Percentiles rank a stretch among this genome's conserved stretches.
Evolutionary conservation across 2,113 vertebrate species (phyloP).

Genomic region (Nibea coibor): DNA sequence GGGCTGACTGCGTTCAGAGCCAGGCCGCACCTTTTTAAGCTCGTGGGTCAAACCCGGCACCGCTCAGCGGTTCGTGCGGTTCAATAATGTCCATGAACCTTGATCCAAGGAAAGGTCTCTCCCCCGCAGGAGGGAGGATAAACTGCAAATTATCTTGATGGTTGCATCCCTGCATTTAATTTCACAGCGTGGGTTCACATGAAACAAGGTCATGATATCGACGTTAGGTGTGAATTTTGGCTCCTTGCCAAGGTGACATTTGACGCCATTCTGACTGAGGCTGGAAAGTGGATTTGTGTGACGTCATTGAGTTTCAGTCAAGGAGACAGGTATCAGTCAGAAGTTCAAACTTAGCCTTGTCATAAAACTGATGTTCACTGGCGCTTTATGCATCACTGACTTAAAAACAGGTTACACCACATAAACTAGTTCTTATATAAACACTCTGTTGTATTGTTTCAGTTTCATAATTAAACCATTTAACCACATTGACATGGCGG

Average conservation of each 20-base stretch:
- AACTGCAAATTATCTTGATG: constrained; percentile 35
- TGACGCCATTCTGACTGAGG: background rate
- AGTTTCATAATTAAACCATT: no score
- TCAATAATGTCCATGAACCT: constrained; percentile 29
- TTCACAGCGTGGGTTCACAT: background rate
- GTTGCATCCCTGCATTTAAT: constrained; percentile 5
- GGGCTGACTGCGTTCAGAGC: background rate
- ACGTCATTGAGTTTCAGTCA: background rate
- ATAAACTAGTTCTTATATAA: background rate
- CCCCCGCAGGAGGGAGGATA: constrained; percentile 16
- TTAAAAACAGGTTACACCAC: background rate
- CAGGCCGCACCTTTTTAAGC: background rate
- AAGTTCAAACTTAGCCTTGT: background rate
- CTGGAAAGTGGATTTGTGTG: background rate
- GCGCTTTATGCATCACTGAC: background rate
- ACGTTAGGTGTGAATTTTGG: constrained; percentile 3
- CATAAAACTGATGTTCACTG: background rate
- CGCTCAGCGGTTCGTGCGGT: background rate
- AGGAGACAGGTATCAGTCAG: background rate
- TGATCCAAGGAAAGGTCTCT: constrained; percentile 5
- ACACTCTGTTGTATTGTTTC: background rate
- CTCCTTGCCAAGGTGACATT: background rate
- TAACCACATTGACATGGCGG: no score
- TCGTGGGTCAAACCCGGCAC: constrained; percentile 2
- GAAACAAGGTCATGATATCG: constrained; percentile 23